Base-by-base conservation (phyloP, 1,140 invertebrate species). In the Platorchestia sp. region DNA sequence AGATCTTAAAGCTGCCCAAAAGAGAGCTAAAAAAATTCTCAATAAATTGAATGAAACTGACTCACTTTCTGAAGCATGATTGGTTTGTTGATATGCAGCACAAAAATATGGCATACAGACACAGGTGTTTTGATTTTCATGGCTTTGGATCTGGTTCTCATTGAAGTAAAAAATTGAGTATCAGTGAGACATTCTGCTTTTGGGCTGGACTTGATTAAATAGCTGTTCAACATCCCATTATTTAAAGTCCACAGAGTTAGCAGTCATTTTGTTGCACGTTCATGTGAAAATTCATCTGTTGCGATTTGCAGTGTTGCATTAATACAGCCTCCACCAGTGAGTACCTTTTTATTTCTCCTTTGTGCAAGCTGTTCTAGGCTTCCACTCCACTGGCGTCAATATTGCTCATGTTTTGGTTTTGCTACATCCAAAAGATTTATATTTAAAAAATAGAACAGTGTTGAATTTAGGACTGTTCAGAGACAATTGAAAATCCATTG, bases 21-120 rank as follows among this genome's bases (percentile, higher is more conserved):
- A 93, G n/a, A 93, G 91, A 41, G 91, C 91, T 47, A 47, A 93
- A 93, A 93, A 93, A 93, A 41, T 93, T n/a, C 91, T 93, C 36
- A 14, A 10, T 47, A 45, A 47, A 47, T 7, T 93, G 45, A 44
- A 36, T 75, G 27, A 19, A 75, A 27, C 7, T 1, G 59, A 75
- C 27, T 36, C 59, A 19, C 47, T 19, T 75, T 36, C 59, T 19
- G 59, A 75, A 36, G 59, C 59, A 75, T 75, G 27, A 75, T 75
- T 27, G 27, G 36, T 36, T 19, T 14, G 59, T 75, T 36, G 59
- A 10, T 14, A 27, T 75, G 27, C 36, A 27, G 59, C 59, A 36
- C 36, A 75, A 75, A n/a, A 10, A 75, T 75, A 10, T 75, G 59
- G 7, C 36, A 36, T 3, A 75, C 36, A 10, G 36, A 27, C 14